phyloP scores from a whole-genome alignment of 2,888 invertebrate species.

The Cartodere bifasciata region DNA sequence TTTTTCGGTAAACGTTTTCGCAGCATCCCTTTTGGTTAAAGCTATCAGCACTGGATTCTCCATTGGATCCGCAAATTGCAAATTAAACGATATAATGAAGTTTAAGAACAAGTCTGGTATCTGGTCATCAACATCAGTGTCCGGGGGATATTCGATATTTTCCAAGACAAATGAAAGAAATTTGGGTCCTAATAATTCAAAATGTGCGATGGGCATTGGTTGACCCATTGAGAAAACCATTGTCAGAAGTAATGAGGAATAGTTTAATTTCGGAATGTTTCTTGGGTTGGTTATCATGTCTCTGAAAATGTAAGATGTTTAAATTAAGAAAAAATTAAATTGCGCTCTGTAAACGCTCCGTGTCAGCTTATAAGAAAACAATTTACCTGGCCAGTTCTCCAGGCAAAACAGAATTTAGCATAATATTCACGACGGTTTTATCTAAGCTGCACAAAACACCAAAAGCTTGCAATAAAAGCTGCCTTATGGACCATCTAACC shows the following conservation, averaged over 20 bases:
- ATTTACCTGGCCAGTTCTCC: conserved; percentile 71
- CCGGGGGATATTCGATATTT: conserved; percentile 67
- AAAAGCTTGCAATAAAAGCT: conserved; percentile 72
- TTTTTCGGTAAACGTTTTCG: conserved; percentile 86
- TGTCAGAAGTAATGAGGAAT: conserved; percentile 71
- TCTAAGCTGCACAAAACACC: conserved; percentile 80
- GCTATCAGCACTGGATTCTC: conserved; percentile 63
- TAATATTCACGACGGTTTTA: conserved; percentile 63
- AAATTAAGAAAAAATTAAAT: conserved; percentile 9
- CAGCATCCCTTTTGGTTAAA: conserved; percentile 52
- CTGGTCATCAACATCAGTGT: conserved; percentile 70
- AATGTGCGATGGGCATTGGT: conserved; percentile 76
- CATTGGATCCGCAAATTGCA: conserved; percentile 59
- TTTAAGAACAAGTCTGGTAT: conserved; percentile 77
- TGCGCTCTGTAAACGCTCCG: background rate
- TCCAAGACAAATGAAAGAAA: conserved; percentile 73
- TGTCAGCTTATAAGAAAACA: background rate
- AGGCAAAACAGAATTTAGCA: conserved; percentile 79
- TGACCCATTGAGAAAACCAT: conserved; percentile 88
- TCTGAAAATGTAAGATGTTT: conserved; percentile 31
- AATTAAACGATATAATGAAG: conserved; percentile 75
- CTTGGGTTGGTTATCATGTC: conserved; percentile 70
- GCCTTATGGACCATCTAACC: conserved; percentile 72
- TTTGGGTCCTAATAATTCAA: conserved; percentile 72
- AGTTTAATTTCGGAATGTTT: conserved; percentile 66